A percentile compares a stretch with the other conserved stretches of the same genome.
Evolutionary conservation across 2,113 vertebrate genomes (phyloP).

Genomic region (Melospiza georgiana): DNA sequence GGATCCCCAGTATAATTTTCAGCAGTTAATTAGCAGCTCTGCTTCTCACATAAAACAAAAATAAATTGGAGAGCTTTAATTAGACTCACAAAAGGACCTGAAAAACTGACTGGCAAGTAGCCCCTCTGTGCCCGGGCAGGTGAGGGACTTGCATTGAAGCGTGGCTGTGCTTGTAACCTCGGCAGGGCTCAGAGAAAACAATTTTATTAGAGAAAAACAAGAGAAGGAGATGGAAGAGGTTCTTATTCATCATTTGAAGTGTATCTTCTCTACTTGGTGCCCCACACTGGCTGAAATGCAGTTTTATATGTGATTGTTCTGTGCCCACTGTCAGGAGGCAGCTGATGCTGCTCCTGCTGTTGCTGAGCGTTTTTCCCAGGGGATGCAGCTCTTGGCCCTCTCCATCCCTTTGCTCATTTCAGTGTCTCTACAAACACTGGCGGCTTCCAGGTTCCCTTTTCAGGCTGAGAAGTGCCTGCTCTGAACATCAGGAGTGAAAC

Average conservation of each 20-base stretch:
- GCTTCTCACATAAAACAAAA: neutral
- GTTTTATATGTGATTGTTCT: neutral
- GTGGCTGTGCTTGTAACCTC: neutral
- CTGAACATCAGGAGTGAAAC: neutral
- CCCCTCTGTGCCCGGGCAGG: neutral
- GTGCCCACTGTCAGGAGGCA: neutral
- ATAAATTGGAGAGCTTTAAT: neutral
- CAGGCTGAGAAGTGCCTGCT: neutral
- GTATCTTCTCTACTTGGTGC: neutral
- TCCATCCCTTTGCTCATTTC: neutral
- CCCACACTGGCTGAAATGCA: neutral
- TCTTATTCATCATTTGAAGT: neutral
- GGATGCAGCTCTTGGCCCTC: neutral
- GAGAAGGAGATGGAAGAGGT: neutral
- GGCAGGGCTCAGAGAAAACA: neutral
- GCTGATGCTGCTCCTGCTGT: neutral
- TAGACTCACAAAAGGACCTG: neutral
- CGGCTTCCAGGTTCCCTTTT: neutral
- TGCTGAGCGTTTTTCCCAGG: neutral
- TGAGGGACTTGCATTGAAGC: neutral
- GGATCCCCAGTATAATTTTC: neutral
- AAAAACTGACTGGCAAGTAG: neutral
- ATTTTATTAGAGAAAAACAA: neutral
- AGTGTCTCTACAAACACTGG: neutral
- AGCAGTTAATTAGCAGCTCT: constrained; percentile 20